phyloP scores from a whole-genome alignment of 1,140 invertebrate genomes.

The Coelopa frigida region DNA sequence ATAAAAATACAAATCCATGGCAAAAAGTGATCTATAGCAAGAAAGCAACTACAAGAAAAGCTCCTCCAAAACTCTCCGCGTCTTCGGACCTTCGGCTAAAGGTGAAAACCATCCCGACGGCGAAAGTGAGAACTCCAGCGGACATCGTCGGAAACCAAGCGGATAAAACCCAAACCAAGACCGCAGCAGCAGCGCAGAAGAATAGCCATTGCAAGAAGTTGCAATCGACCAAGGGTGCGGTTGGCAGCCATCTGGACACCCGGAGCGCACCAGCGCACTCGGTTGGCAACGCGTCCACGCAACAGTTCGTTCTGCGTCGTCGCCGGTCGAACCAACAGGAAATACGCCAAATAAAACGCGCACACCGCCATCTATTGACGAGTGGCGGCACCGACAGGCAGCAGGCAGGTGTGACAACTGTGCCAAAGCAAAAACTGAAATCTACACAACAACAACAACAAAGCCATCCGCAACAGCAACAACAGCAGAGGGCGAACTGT shows the following conservation, averaged over 20 bases:
- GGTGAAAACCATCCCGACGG: no score
- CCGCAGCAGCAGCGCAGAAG: neutral
- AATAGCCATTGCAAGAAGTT: no score
- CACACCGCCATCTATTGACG: conserved; percentile 38
- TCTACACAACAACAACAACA: conserved; percentile 17
- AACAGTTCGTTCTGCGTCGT: conserved; percentile 16
- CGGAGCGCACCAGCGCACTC: neutral
- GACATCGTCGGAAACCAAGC: neutral
- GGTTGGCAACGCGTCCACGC: conserved; percentile 14
- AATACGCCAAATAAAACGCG: conserved; percentile 38
- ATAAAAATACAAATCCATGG: conserved; percentile 30
- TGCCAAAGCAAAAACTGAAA: conserved; percentile 12
- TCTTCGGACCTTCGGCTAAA: no score
- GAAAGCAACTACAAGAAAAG: conserved; percentile 18
- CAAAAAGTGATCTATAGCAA: conserved; percentile 38
- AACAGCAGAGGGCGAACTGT: neutral
- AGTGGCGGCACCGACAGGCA: conserved; percentile 23
- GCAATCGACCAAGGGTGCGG: no score
- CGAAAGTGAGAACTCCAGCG: no score
- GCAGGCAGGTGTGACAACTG: neutral
- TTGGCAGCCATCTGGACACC: no score
- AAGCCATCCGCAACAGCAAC: no score
- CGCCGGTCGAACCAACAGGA: conserved; percentile 17
- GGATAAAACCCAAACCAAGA: conserved; percentile 6
- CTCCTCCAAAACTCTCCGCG: no score